A percentile compares a stretch with the other conserved stretches of the same genome.
phyloP scores from a whole-genome alignment of 2,113 vertebrate species.

The Xenus cinereus region DNA sequence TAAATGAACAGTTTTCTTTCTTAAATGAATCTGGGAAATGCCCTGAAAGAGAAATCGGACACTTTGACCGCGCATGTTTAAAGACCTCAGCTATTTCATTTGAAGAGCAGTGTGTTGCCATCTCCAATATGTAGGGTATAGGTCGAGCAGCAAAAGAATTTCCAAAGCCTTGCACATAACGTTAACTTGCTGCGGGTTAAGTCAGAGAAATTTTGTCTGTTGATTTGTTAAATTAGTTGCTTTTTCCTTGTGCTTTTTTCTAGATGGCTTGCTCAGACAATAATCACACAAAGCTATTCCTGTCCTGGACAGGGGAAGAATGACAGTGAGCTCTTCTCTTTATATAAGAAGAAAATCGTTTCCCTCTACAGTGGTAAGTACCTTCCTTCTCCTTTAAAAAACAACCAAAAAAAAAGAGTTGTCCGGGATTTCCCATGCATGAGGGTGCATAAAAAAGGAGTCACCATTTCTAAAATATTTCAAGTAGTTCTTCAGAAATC shows the following conservation, averaged over 20 bases:
- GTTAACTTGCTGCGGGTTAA: neutral
- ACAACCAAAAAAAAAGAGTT: neutral
- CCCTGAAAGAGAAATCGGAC: neutral
- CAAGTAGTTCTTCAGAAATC: conserved; percentile 32
- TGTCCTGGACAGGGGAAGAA: neutral
- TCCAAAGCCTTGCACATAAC: neutral
- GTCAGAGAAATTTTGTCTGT: neutral
- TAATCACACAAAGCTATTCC: neutral
- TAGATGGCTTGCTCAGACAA: neutral
- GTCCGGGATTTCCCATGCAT: neutral
- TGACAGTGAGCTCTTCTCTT: neutral
- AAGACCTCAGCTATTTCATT: neutral
- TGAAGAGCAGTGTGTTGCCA: neutral
- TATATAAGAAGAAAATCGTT: neutral
- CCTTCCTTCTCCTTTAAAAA: neutral
- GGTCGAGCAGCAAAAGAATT: neutral
- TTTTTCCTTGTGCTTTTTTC: neutral
- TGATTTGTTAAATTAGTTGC: neutral
- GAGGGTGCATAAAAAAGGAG: neutral
- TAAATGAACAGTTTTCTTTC: neutral
- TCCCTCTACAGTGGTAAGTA: neutral
- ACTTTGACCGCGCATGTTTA: neutral
- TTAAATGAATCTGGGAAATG: neutral
- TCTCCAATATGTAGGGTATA: neutral
- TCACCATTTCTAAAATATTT: neutral